phyloP scores from a whole-genome alignment of 2,113 vertebrate species.

The Neofelis nebulosa region DNA sequence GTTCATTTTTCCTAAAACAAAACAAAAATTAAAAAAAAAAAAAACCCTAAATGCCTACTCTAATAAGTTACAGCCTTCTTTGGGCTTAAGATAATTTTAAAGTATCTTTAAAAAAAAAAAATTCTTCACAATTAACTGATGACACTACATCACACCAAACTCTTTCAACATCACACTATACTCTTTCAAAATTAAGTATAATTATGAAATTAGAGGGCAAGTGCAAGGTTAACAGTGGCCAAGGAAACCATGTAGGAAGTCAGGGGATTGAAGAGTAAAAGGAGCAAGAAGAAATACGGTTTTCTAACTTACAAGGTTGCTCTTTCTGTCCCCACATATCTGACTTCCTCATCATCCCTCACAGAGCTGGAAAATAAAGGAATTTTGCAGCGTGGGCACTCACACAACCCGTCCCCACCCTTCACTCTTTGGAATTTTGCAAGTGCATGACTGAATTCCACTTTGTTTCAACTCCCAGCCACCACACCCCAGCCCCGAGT shows the following conservation, averaged over 20 bases:
- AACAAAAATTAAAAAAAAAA: not conserved
- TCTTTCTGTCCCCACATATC: not conserved
- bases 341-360: not conserved
- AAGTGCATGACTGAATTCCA: not conserved
- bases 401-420: accelerated
- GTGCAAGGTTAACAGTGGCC: not conserved
- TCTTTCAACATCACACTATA: not conserved
- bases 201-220: not conserved
- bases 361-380: not conserved
- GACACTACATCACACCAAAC: not conserved
- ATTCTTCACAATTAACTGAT: not conserved
- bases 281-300: not conserved
- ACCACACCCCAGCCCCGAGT: accelerated
- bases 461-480: not conserved
- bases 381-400: not conserved
- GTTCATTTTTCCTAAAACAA: not conserved
- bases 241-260: not conserved
- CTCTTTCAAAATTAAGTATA: not conserved
- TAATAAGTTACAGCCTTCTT: not conserved
- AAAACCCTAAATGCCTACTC: not conserved
- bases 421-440: not conserved
- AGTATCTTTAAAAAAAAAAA: not conserved
- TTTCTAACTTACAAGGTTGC: not conserved
- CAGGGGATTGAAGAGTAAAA: not conserved
- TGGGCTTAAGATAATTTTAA: conserved; percentile 18